Percentiles rank a stretch among this genome's conserved stretches.
Evolutionary conservation across 2,888 invertebrate species (phyloP).

Genomic region (Nephrotoma appendiculata): DNA sequence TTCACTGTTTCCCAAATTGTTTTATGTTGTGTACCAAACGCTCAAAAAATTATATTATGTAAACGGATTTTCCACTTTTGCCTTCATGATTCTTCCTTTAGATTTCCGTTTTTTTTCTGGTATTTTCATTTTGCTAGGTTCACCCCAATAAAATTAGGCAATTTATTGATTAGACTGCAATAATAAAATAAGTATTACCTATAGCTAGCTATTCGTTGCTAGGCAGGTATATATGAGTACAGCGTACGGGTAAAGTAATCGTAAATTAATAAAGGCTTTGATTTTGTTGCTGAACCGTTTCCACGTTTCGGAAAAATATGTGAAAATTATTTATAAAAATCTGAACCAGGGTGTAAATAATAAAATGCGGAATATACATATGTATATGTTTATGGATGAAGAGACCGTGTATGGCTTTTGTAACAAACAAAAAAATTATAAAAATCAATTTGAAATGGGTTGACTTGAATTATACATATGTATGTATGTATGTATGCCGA

Average conservation of each 20-base stretch:
- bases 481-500: too few species aligned
- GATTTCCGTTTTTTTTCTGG: neutral
- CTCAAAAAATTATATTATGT: neutral
- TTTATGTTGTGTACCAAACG: neutral
- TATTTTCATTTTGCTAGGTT: neutral
- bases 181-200: neutral
- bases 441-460: neutral
- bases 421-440: neutral
- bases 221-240: neutral
- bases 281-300: neutral
- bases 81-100: neutral
- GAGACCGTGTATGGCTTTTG: too few species aligned
- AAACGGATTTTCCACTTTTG: neutral
- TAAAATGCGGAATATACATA: too few species aligned
- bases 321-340: too few species aligned
- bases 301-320: neutral
- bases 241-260: neutral
- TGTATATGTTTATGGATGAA: too few species aligned
- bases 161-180: neutral
- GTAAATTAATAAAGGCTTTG: neutral
- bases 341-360: too few species aligned
- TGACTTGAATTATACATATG: neutral
- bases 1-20: neutral
- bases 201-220: neutral
- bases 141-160: neutral